Conservation (phyloP, 2,888 invertebrate species). For the Plebejus anna region DNA sequence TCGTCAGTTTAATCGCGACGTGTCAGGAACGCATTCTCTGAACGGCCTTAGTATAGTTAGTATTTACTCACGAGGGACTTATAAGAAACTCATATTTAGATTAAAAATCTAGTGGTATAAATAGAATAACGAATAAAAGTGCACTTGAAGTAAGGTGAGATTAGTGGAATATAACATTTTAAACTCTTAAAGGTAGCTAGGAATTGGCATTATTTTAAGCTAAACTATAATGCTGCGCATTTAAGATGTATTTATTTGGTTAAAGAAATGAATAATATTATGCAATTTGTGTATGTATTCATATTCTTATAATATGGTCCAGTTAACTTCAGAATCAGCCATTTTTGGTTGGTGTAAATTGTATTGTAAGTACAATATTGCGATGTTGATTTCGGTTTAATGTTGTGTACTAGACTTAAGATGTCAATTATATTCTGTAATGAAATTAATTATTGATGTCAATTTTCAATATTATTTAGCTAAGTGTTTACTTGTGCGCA, state of each 20-base stretch:
- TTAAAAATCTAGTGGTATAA: constrained; percentile 38
- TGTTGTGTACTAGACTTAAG: background rate
- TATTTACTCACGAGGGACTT: constrained; percentile 8
- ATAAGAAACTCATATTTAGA: constrained; percentile 20
- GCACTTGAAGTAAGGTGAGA: constrained; percentile 60
- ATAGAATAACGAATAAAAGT: constrained; percentile 67
- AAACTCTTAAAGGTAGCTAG: background rate
- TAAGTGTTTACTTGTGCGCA: constrained; percentile 4
- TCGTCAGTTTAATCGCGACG: too few species aligned
- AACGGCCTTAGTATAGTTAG: background rate
- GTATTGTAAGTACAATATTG: background rate
- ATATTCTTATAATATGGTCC: constrained; percentile 3
- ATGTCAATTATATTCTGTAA: constrained; percentile 22
- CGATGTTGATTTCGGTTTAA: background rate
- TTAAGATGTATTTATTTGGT: constrained; percentile 12
- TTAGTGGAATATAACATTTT: constrained; percentile 32
- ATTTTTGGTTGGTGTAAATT: background rate
- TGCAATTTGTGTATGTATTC: background rate
- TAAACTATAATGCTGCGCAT: constrained; percentile 1
- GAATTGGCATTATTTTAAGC: background rate
- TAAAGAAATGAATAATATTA: background rate
- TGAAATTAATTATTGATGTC: constrained; percentile 7
- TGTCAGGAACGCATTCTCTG: too few species aligned
- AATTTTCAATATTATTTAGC: constrained; percentile 20
- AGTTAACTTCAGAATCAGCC: background rate